These are phyloP conservation scores for Scalopus aquaticus DNA, from an alignment of 2,113 vertebrate species.

Conservation along the genomic window DNA sequence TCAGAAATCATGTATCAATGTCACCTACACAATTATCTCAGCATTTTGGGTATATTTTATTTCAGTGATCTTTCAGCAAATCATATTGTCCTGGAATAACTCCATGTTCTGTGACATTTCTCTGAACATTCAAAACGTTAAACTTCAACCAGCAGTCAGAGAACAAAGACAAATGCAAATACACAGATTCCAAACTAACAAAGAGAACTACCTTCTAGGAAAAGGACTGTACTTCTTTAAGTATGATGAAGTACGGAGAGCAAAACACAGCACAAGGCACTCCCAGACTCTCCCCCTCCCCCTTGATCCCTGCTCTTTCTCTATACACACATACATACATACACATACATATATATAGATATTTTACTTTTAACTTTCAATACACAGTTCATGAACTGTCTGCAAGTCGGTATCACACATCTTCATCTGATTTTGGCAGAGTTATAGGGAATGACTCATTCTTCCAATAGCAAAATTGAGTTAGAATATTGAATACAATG, in stretches of 20 bases:
- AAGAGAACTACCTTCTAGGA: neutral
- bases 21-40: neutral
- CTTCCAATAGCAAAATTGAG: slow-evolving; percentile 32
- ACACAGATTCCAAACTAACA: neutral
- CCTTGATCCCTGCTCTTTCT: neutral
- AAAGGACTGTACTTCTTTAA: neutral
- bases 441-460: slow-evolving; percentile 48
- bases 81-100: neutral
- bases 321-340: neutral
- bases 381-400: slow-evolving; percentile 59
- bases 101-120: slow-evolving; percentile 20
- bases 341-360: neutral
- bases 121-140: slow-evolving; percentile 23
- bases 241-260: neutral
- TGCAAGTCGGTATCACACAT: slow-evolving; percentile 59
- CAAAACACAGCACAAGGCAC: neutral
- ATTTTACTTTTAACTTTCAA: neutral
- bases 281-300: neutral
- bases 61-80: neutral
- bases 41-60: neutral
- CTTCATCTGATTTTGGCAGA: slow-evolving; percentile 67
- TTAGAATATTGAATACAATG: slow-evolving; percentile 42
- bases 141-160: neutral
- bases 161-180: slow-evolving; percentile 38
- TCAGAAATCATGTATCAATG: neutral